A percentile compares a stretch with the other conserved stretches of the same genome.
phyloP scores from a whole-genome alignment of 2,113 vertebrate species.

The Chloebia gouldiae region DNA sequence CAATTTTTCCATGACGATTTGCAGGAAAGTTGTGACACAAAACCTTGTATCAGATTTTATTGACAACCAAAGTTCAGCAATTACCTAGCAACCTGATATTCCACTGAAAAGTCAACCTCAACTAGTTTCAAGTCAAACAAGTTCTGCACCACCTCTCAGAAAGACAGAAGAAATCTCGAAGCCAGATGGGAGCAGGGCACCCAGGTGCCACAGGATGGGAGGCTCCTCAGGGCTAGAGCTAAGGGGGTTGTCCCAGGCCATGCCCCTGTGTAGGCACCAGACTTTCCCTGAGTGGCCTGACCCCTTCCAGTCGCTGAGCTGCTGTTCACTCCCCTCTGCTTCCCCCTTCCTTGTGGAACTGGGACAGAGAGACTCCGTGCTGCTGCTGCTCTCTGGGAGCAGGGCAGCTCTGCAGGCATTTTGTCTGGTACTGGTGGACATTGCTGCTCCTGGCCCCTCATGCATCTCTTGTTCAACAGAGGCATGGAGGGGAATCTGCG shows the following conservation, averaged over 20 bases:
- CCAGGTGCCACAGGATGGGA: background rate
- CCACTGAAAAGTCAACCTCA: background rate
- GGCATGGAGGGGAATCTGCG: rapidly evolving
- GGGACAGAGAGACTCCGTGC: rapidly evolving
- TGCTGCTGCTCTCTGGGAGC: background rate
- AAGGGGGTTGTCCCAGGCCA: background rate
- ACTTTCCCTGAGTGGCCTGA: background rate
- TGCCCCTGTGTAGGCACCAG: too few species aligned
- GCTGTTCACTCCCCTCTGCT: rapidly evolving
- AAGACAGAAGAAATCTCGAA: background rate
- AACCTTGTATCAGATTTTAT: background rate
- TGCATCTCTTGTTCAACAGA: rapidly evolving
- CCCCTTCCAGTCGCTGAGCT: rapidly evolving
- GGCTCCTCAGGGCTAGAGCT: background rate
- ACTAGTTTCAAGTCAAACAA: background rate
- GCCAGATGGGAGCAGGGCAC: rapidly evolving
- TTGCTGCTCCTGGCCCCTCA: background rate
- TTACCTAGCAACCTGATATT: background rate
- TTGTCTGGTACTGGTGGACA: rapidly evolving
- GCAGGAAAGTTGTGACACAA: background rate
- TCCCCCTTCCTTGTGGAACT: background rate
- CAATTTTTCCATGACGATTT: background rate
- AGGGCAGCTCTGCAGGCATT: rapidly evolving
- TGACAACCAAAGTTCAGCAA: background rate
- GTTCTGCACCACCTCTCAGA: background rate